phyloP scores from a whole-genome alignment of 2,888 invertebrate species.

The Conchocele bisecta region DNA sequence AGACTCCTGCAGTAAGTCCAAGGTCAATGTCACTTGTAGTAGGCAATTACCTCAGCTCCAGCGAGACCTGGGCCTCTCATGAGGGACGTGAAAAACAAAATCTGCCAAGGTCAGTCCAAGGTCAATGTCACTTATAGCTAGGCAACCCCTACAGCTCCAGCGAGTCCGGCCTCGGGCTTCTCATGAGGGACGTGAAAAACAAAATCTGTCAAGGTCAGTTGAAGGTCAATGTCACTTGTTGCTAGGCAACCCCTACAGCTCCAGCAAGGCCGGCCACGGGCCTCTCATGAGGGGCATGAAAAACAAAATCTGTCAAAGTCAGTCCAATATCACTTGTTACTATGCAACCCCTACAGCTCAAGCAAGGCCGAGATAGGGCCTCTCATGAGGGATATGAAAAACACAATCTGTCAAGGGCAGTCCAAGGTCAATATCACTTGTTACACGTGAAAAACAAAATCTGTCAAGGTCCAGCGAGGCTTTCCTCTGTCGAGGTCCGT shows the following conservation, averaged over 20 bases:
- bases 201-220: constrained; percentile 88
- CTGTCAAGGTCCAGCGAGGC: constrained; percentile 95
- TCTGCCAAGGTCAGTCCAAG: constrained; percentile 83
- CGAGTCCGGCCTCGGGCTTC: constrained; percentile 96
- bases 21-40: too few species aligned
- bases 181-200: constrained; percentile 99
- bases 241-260: constrained; percentile 99
- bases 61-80: constrained; percentile 97
- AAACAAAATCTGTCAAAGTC: constrained; percentile 91
- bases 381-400: constrained; percentile 98
- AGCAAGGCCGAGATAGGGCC: constrained; percentile 97
- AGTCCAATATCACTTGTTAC: too few species aligned
- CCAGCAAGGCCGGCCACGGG: constrained; percentile 94
- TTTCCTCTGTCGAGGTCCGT: constrained; percentile 88
- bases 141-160: constrained; percentile 98
- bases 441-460: constrained; percentile 99
- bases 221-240: too few species aligned
- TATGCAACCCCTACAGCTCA: constrained; percentile 98
- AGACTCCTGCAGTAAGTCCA: too few species aligned
- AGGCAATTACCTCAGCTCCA: constrained; percentile 98
- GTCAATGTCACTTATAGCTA: too few species aligned
- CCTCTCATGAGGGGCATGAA: constrained; percentile 99
- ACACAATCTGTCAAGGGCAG: constrained; percentile 89
- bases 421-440: too few species aligned
- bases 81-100: constrained; percentile 99